These are phyloP conservation scores for Tipula confusa DNA, from an alignment of 2,888 invertebrate species.

Conservation along the genomic window DNA sequence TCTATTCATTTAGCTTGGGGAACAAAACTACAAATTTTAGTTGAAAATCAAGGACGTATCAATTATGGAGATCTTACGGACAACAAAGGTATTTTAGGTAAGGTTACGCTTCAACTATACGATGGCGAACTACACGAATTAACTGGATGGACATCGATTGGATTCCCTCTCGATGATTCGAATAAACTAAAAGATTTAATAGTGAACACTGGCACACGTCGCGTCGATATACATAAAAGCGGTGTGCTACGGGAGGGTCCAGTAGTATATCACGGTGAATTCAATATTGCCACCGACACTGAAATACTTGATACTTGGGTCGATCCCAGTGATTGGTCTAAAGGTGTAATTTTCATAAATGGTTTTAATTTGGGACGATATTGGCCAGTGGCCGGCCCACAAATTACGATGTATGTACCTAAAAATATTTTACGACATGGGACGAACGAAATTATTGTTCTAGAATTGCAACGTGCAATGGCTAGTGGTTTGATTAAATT, in stretches of 20 bases:
- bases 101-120: slow-evolving; percentile 52
- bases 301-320: slow-evolving; percentile 69
- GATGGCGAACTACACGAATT: slow-evolving; percentile 46
- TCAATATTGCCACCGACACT: slow-evolving; percentile 44
- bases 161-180: slow-evolving; percentile 53
- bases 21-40: slow-evolving; percentile 54
- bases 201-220: slow-evolving; percentile 13
- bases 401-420: slow-evolving; percentile 77
- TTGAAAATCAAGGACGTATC: slow-evolving; percentile 80
- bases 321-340: slow-evolving; percentile 76
- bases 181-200: slow-evolving; percentile 37
- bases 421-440: slow-evolving; percentile 60
- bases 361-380: slow-evolving; percentile 83
- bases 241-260: slow-evolving; percentile 51
- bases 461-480: slow-evolving; percentile 55
- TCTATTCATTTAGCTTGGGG: slow-evolving; percentile 45
- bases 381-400: slow-evolving; percentile 75
- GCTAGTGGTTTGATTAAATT: slow-evolving; percentile 42
- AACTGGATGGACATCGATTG: slow-evolving; percentile 61
- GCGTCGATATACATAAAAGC: slow-evolving; percentile 13
- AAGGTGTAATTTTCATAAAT: slow-evolving; percentile 67
- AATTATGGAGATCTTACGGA: slow-evolving; percentile 55
- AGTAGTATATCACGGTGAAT: slow-evolving; percentile 52
- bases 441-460: slow-evolving; percentile 55
- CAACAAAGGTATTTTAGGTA: slow-evolving; percentile 57